phyloP scores from a whole-genome alignment of 2,113 vertebrate genomes.

The Eonycteris spelaea region DNA sequence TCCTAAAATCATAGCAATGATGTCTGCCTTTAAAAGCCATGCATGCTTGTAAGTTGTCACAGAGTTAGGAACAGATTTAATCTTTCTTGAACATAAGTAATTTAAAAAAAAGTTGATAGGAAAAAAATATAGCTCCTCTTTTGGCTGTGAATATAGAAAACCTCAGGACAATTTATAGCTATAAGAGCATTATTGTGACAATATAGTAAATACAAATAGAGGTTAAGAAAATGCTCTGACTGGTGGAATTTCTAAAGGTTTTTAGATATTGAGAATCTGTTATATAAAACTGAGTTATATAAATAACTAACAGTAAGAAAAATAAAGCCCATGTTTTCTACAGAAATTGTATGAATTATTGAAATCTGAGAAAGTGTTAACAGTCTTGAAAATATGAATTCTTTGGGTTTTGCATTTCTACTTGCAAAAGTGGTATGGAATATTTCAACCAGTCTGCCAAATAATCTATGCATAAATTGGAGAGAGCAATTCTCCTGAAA shows the following conservation, averaged over 20 bases:
- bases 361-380: conserved; percentile 61
- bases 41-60: not conserved
- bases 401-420: conserved; percentile 63
- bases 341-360: conserved; percentile 60
- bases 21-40: not conserved
- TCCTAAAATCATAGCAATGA: not conserved
- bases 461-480: conserved; percentile 41
- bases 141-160: not conserved
- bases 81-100: conserved; percentile 9
- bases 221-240: not conserved
- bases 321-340: conserved; percentile 67
- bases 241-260: not conserved
- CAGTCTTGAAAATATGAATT: conserved; percentile 65
- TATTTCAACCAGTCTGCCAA: conserved; percentile 63
- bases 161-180: not conserved
- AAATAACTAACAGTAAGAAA: conserved; percentile 66
- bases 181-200: not conserved
- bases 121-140: not conserved
- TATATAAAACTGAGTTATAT: conserved; percentile 52
- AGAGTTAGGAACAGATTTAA: not conserved
- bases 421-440: conserved; percentile 12
- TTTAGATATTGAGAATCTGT: conserved; percentile 42
- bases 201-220: not conserved
- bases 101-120: not conserved
- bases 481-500: conserved; percentile 57